Base-by-base conservation (phyloP, 1,140 invertebrate genomes). In the Zaprionus tsacasi region DNA sequence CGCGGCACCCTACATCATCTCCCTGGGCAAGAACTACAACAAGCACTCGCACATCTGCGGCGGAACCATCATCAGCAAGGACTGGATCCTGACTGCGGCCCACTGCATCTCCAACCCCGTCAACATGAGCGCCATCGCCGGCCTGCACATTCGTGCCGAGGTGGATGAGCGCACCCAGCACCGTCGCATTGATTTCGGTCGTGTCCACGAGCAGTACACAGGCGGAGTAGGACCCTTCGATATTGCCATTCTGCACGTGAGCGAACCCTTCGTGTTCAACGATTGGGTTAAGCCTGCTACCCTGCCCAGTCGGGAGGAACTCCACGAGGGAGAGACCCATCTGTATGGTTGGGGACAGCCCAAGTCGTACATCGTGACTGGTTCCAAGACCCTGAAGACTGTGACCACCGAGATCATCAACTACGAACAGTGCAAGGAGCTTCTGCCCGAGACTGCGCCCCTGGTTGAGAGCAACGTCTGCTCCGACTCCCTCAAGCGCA, bases 181-280 rank as follows among this genome's bases (percentile, higher is more conserved):
- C 74, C 78, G 93, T n/a, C 2, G 40, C 6, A 93, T 95, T 2
- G 76, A 76, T 1, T 79, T 92, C 3, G 82, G 76, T 30, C 90
- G 92, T 43, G 70, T 94, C 0, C 95, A 95, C 74, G 89, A 93
- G 17, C 64, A 88, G 3, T 95, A 93, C 76, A 13, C 50, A n/a
- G 93, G 94, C 13, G 93, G 93, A 11, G 94, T 94, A 13, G 93
- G 92, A 15, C 93, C 93, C 55, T 93, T 94, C 68, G 96, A 96
- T 75, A 94, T 96, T 56, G 95, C 95, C 38, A 50, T 96, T 0
- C 81, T 96, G 17, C 93, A 52, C 67, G 82, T 96, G 13, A 92
- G 91, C 8, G 92, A 89, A 13, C 93, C 94, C 1, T 81, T 96
- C 21, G 80, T 70, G 2, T 94, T 94, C 58, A 94, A 93, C 73